Percentiles rank a stretch among this genome's conserved stretches.
Conservation (phyloP, 2,797 vertebrate species). For the Smutsia gigantea region DNA sequence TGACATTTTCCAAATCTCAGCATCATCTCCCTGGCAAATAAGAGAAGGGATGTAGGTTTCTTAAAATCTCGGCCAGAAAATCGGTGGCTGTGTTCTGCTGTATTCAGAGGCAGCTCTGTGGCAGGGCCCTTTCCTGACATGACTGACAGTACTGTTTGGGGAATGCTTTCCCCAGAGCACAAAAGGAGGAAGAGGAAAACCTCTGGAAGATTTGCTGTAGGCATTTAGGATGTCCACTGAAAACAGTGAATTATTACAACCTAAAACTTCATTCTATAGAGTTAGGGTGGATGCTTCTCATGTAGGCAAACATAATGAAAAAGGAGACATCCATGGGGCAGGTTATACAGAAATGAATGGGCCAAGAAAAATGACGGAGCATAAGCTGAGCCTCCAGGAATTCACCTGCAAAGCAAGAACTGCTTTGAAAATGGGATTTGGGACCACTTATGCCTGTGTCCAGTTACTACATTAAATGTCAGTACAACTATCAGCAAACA, state of each 20-base stretch:
- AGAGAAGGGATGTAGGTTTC: not conserved
- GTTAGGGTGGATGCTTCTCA: not conserved
- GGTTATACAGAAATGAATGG: not conserved
- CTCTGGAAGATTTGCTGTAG: not conserved
- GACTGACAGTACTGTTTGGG: not conserved
- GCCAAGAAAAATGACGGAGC: not conserved
- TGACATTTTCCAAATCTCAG: constrained; percentile 43
- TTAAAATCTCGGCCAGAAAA: not conserved
- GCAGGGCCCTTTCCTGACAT: not conserved
- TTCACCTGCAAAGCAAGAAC: not conserved
- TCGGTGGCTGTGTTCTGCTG: not conserved
- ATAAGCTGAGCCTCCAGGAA: not conserved
- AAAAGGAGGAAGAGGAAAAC: not conserved
- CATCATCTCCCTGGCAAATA: not conserved
- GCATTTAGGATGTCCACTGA: not conserved
- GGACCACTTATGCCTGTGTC: not conserved
- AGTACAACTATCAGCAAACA: constrained; percentile 8
- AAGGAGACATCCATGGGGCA: not conserved
- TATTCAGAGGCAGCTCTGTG: not conserved
- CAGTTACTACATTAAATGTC: not conserved
- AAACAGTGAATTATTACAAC: constrained; percentile 36
- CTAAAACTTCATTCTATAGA: constrained; percentile 9
- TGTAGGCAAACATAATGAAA: constrained; percentile 42
- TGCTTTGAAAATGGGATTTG: not conserved
- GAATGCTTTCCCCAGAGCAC: not conserved